These are phyloP conservation scores for Turritopsis dohrnii DNA, from an alignment of 30 jellyfish, hydroid and myxozoan genomes.

Conservation along the genomic window DNA sequence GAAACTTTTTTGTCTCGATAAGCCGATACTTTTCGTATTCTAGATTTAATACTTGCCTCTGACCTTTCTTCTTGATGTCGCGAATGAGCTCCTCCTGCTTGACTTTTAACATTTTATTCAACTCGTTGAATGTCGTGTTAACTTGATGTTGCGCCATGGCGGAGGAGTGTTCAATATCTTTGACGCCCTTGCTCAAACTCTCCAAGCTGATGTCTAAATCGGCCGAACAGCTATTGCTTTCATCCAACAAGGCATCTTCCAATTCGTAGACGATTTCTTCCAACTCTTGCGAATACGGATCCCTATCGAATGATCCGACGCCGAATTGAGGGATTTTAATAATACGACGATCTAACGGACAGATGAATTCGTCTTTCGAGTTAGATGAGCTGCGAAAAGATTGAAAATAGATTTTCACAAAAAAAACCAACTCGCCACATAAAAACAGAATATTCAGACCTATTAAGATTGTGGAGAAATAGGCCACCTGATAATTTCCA, in stretches of 20 bases:
- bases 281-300: background rate
- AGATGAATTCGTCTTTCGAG: constrained; percentile 9
- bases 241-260: background rate
- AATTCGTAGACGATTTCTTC: constrained; percentile 8
- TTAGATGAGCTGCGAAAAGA: background rate
- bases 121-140: background rate
- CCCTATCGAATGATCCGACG: background rate
- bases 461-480: background rate
- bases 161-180: constrained; percentile 23
- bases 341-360: constrained; percentile 16
- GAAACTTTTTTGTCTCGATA: constrained; percentile 19
- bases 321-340: constrained; percentile 17
- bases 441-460: no score
- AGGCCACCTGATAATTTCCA: constrained; percentile 12
- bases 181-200: constrained; percentile 21
- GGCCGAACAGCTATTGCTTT: background rate
- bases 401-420: background rate
- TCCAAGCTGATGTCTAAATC: constrained; percentile 8
- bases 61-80: constrained; percentile 5
- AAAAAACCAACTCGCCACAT: background rate
- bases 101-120: background rate
- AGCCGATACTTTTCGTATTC: constrained; percentile 19
- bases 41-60: background rate
- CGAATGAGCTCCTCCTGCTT: constrained; percentile 1
- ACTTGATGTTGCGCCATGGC: constrained; percentile 26